Evolutionary conservation across 2,888 invertebrate genomes (phyloP).

Genomic region (Achlya flavicornis): DNA sequence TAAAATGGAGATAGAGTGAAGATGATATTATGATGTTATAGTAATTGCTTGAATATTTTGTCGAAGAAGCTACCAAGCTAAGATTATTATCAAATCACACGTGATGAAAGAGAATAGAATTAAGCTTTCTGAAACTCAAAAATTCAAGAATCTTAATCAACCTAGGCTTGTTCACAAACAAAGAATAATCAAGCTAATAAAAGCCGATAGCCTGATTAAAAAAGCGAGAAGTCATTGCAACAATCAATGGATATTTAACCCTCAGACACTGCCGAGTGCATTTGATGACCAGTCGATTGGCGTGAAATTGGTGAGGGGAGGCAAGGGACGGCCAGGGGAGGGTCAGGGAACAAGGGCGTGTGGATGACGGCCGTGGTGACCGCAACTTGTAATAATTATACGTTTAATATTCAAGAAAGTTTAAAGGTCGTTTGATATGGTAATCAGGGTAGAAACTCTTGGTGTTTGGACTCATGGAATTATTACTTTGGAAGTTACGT

Average conservation of each 20-base stretch:
- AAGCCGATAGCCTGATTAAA: slow-evolving; percentile 19
- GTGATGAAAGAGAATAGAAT: no score
- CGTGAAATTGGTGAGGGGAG: slow-evolving; percentile 71
- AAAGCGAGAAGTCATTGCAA: slow-evolving; percentile 40
- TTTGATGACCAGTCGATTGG: slow-evolving; percentile 71
- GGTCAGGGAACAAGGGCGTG: slow-evolving; percentile 35
- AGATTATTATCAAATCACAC: no score
- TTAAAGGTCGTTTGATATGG: slow-evolving; percentile 23
- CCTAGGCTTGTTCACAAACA: neutral
- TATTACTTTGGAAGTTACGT: neutral
- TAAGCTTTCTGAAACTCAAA: no score
- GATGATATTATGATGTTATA: no score
- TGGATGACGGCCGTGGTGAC: slow-evolving; percentile 54
- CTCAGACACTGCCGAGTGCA: slow-evolving; percentile 48
- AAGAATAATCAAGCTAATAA: neutral
- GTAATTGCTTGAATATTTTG: no score
- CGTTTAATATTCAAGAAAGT: slow-evolving; percentile 38
- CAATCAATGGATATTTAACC: slow-evolving; percentile 43
- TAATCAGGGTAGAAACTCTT: neutral
- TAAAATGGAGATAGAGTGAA: no score
- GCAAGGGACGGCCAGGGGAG: slow-evolving; percentile 18
- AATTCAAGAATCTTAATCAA: no score
- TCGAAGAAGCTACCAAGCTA: no score
- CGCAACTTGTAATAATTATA: slow-evolving; percentile 48
- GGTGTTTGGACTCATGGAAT: neutral